Evolutionary conservation across 2,797 vertebrate genomes (phyloP).

Genomic region (Mastacembelus armatus): DNA sequence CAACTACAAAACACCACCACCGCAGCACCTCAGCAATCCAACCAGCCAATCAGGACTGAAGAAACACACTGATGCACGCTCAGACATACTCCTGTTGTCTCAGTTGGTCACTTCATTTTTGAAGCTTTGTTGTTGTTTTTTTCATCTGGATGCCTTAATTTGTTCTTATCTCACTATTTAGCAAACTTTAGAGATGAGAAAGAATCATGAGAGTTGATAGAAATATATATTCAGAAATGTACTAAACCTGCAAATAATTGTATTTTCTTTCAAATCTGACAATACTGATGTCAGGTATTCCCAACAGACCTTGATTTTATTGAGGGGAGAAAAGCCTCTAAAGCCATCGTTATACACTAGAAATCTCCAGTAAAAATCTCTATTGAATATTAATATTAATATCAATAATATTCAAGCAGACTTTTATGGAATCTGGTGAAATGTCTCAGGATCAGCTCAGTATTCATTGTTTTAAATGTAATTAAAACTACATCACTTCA

Average conservation of each 20-base stretch:
- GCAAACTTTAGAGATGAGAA: conserved; percentile 49
- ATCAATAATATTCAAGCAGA: conserved; percentile 43
- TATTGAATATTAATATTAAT: conserved; percentile 38
- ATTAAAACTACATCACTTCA: conserved; percentile 1
- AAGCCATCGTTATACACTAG: conserved; percentile 60
- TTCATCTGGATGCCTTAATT: conserved; percentile 86
- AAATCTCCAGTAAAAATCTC: conserved; percentile 37
- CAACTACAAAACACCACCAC: conserved; percentile 56
- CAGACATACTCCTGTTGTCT: conserved; percentile 40
- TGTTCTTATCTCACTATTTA: conserved; percentile 63
- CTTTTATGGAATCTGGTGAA: conserved; percentile 53
- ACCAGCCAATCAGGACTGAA: conserved; percentile 73
- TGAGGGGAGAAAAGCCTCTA: conserved; percentile 35
- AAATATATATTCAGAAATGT: conserved; percentile 19
- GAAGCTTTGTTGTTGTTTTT: conserved; percentile 58
- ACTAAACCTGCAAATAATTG: conserved; percentile 20
- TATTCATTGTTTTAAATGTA: conserved; percentile 26
- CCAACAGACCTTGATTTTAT: conserved; percentile 3
- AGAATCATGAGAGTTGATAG: conserved; percentile 19
- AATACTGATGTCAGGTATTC: conserved; percentile 22
- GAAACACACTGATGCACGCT: conserved; percentile 41
- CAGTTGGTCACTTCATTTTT: conserved; percentile 45
- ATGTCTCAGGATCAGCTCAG: conserved; percentile 60
- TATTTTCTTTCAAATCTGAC: conserved; percentile 31
- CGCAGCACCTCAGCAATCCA: conserved; percentile 73